Evolutionary conservation across 2,888 invertebrate species (phyloP), one percentile per base, ranked within the genome.

Genomic region (Agrilus mali): DNA sequence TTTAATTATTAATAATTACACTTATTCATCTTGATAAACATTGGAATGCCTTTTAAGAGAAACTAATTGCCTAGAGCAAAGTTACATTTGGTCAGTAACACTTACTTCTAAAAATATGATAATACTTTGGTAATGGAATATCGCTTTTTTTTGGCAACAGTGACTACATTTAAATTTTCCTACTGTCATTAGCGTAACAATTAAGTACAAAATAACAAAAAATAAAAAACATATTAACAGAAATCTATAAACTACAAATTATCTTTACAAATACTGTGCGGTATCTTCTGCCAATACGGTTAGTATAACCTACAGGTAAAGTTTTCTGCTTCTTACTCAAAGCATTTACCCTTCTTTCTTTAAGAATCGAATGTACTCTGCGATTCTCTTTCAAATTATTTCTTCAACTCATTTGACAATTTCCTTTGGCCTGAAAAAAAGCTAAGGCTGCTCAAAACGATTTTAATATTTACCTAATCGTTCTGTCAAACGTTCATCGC

Each of bases 401-500:
- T 16, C 39, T 31, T 33, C 27, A 34, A 37, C 17, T 45, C 33
- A 35, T 38, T 41, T 43, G 34, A 35, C 41, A 31, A 13, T 38
- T 38, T 17, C 45, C 40, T 20, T 32, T 20, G 36, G 47, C 36
- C 33, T 42, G 38, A 35, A 33, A 37, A 22, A 20, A 20, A 6
- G 4, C 20, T 20, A 20, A 41, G 38, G 34, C 45, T 40, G 36
- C 48, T 44, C 34, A 53, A 46, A 44, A 50, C 53, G 42, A 57
- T 52, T 38, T 42, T 56, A 36, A 58, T 54, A 33, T 47, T 54
- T 58, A 71, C 71, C 73, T 75, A 74, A 69, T 75, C 73, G 61
- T 76, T 73, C 60, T 74, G 77, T 86, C 82, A 87, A 69, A 87
- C 86, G 60, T 87, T 87, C 87, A 87, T 86, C 36, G 86, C 85